Evolutionary conservation across 2,113 vertebrate species (phyloP), one percentile per base, ranked within the genome.

Genomic region (Trematomus loennbergii): DNA sequence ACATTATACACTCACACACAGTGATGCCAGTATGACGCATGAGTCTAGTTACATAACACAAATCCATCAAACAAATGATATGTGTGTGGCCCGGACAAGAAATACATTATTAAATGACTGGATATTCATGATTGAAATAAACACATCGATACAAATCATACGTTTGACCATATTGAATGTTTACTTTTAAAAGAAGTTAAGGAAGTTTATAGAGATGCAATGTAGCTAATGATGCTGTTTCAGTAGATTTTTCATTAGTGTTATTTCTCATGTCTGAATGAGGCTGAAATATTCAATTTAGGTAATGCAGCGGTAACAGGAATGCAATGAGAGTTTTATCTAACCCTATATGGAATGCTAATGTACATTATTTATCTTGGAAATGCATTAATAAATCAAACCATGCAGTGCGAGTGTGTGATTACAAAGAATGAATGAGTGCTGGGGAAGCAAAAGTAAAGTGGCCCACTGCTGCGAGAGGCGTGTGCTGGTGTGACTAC

Each of bases 381-480:
- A 69, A 86, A 75, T 69, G n/a, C 69, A 81, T 81, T 45, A 75
- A 81, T 83, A 72, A 84, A 76, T 85, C 53, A 86, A 67, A 18
- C 11, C 7, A 1, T 6, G 4, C n/a, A 79, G n/a, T n/a, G 20
- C 1, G 6, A 29, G 18, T 45, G 25, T 64, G 76, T 54, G 17
- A 53, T 57, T 76, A n/a, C 71, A 64, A 58, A 75, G 60, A 65
- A 65, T 40, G 15, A 78, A 54, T 54, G 80, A n/a, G 55, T 52
- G 25, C 54, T 17, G 45, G 57, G 40, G 49, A 63, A 18, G 5
- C 16, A 62, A 72, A 71, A 48, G 22, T 48, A 20, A 80, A 85
- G 73, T 78, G 73, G 67, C 58, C 62, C 54, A 77, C 78, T 65
- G 59, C 74, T 82, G 78, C 43, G 78, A 75, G 54, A 49, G 8